phyloP scores from a whole-genome alignment of 2,888 invertebrate species.

The Petrolisthes cinctipes region DNA sequence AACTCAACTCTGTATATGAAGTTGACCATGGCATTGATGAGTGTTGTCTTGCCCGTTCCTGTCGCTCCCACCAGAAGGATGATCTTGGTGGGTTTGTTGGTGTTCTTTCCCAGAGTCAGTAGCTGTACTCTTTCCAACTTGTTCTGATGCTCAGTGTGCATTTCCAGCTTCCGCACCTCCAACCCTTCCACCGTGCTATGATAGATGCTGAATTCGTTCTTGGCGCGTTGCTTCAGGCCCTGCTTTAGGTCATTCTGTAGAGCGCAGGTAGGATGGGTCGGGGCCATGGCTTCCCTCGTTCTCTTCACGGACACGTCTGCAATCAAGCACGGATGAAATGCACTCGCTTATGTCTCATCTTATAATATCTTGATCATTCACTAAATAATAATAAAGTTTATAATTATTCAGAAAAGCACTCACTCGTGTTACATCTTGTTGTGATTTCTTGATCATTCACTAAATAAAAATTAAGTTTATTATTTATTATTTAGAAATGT shows the following conservation, averaged over 20 bases:
- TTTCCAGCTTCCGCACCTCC: constrained; percentile 37
- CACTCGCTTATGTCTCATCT: too few relatives aligned
- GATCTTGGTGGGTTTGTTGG: constrained; percentile 39
- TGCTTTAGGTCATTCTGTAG: background rate
- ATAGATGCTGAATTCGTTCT: constrained; percentile 17
- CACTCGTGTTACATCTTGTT: too few relatives aligned
- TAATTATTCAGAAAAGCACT: too few relatives aligned
- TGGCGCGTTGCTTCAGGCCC: constrained; percentile 13
- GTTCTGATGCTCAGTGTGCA: constrained; percentile 39
- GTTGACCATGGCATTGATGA: constrained; percentile 63
- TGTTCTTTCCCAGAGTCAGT: constrained; percentile 33
- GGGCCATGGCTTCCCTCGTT: background rate
- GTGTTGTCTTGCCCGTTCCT: constrained; percentile 62
- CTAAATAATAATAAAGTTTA: too few relatives aligned
- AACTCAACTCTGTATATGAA: constrained; percentile 51
- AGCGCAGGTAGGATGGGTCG: background rate
- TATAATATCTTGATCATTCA: too few relatives aligned
- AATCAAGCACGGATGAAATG: background rate
- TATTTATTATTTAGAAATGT: too few relatives aligned
- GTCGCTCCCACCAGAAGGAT: constrained; percentile 59
- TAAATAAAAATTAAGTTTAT: too few relatives aligned
- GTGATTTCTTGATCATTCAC: too few relatives aligned
- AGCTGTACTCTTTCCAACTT: constrained; percentile 36
- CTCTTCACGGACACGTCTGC: background rate
- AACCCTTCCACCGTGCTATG: constrained; percentile 31